Evolutionary conservation across 2,113 vertebrate genomes (phyloP).

Genomic region (Phocoena phocoena): DNA sequence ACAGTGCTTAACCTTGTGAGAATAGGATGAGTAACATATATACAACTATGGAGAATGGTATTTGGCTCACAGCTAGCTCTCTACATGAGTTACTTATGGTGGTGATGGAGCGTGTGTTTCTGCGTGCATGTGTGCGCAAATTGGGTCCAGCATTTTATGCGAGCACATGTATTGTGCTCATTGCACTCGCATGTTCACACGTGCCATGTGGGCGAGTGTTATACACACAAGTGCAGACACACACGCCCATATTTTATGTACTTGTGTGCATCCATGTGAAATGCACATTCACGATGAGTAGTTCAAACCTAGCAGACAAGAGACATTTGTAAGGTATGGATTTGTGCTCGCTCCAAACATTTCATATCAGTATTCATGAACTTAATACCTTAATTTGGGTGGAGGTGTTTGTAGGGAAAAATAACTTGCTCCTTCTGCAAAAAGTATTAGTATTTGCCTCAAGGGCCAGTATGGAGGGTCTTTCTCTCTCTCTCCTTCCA

Average conservation of each 20-base stretch:
- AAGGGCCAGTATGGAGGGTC: not conserved
- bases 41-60: not conserved
- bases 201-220: too few relatives aligned
- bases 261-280: accelerated
- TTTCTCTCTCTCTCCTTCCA: not conserved
- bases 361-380: not conserved
- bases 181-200: accelerated
- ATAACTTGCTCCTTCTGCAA: constrained; percentile 47
- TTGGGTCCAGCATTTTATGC: not conserved
- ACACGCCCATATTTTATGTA: accelerated
- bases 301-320: too few relatives aligned
- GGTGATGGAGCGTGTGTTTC: not conserved
- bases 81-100: not conserved
- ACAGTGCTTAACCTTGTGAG: not conserved
- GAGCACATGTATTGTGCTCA: not conserved
- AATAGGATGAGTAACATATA: not conserved
- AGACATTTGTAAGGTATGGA: not conserved
- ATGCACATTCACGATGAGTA: not conserved
- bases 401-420: constrained; percentile 37
- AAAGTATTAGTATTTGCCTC: constrained; percentile 30
- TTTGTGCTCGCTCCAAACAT: not conserved
- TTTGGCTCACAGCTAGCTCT: not conserved
- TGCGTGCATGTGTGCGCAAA: accelerated
- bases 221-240: not conserved
- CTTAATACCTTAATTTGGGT: constrained; percentile 51